Evolutionary conservation across 2,797 vertebrate genomes (phyloP), one percentile per base, ranked within the genome.

Genomic region (Orientallactaga sibirica): DNA sequence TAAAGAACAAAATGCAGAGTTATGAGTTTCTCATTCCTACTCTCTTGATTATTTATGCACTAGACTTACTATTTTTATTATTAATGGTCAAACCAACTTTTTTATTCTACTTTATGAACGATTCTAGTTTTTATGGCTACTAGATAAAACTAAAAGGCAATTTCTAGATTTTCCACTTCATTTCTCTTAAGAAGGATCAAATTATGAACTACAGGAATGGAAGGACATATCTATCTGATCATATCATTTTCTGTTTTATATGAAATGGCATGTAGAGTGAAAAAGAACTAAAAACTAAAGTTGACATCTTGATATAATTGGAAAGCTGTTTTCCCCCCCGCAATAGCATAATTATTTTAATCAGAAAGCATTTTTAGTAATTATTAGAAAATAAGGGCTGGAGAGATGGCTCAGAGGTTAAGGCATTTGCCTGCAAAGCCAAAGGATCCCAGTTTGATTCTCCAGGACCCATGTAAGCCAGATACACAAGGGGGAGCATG

Each of bases 331-430:
- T 87, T 81, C 68, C 78, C 61, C 61, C 8, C 18, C 85, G 87
- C 95, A 87, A 77, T 0, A 95, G 66, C 81, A 93, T 37, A 84
- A 84, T 93, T 62, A 90, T 85, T 92, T 89, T 79, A 93, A 55
- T 22, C 88, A 67, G 85, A 64, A 22, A 79, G 4, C 2, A 37
- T 76, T 84, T 61, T 88, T 62, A 79, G 83, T 22, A 92, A 68
- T 58, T 33, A 94, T 55, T 92, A 88, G 4, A 14, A 95, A 37
- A 37, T 37, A 37, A 37, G 33, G 33, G 33, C 33, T 37, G 33
- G 33, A 37, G 33, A 37, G 33, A 37, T 37, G 33, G 33, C 33
- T 37, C 33, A 37, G 33, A 37, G 33, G 33, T 37, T 37, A 37
- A 37, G 33, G 33, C 33, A 37, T 37, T 37, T 37, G 33, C 33